Evolutionary conservation across 2,888 invertebrate genomes (phyloP).

Genomic region (Leptopterna dolabrata): DNA sequence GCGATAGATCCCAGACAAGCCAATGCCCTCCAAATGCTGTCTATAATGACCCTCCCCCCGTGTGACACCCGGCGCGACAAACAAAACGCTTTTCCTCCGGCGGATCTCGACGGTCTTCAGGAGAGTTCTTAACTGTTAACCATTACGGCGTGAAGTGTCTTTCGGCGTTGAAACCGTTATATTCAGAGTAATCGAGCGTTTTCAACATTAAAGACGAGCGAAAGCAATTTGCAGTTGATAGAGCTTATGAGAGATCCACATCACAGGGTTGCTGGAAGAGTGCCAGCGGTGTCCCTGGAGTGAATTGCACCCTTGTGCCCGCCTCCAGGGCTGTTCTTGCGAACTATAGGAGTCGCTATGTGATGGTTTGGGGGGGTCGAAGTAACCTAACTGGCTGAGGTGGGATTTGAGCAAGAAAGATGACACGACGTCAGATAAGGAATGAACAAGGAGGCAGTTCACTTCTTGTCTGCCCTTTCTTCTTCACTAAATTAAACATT

Average conservation of each 20-base stretch:
- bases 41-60: background rate
- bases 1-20: background rate
- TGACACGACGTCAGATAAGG: background rate
- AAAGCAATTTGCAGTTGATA: background rate
- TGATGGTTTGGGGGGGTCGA: background rate
- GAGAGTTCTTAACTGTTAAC: background rate
- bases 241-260: background rate
- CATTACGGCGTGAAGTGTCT: background rate
- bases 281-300: background rate
- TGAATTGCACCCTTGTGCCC: background rate
- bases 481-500: background rate
- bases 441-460: background rate
- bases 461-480: background rate
- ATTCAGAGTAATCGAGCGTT: constrained; percentile 24
- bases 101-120: background rate
- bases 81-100: background rate
- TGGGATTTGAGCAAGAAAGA: background rate
- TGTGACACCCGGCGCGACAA: background rate
- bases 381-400: background rate
- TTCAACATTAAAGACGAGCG: constrained; percentile 14
- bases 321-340: background rate
- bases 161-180: background rate
- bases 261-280: background rate
- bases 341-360: too few species aligned
- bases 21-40: background rate